phyloP scores from a whole-genome alignment of 2,797 vertebrate species.

The Danio aesculapii region DNA sequence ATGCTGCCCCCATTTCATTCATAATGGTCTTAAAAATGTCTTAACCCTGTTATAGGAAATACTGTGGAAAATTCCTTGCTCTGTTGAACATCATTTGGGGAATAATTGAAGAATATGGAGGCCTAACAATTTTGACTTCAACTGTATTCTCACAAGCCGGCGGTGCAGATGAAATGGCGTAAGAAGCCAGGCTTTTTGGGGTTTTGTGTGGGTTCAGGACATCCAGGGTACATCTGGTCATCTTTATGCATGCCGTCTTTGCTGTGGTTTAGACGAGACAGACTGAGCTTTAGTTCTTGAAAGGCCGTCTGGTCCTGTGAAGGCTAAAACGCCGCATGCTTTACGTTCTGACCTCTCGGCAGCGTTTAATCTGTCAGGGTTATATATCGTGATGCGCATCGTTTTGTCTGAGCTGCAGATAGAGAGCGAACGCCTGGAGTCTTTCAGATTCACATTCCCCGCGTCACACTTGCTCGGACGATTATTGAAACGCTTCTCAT shows the following conservation, averaged over 20 bases:
- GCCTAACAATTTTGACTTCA: too few relatives aligned
- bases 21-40: too few relatives aligned
- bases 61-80: too few relatives aligned
- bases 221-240: constrained; percentile 52
- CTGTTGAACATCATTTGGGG: too few relatives aligned
- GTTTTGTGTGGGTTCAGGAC: constrained; percentile 24
- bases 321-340: constrained; percentile 31
- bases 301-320: constrained; percentile 28
- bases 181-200: constrained; percentile 21
- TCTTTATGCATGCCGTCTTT: constrained; percentile 51
- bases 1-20: too few relatives aligned
- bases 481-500: constrained; percentile 31
- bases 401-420: constrained; percentile 16
- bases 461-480: not conserved
- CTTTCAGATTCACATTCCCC: constrained; percentile 9
- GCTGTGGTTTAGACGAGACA: constrained; percentile 36
- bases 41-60: too few relatives aligned
- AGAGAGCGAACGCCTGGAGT: constrained; percentile 31
- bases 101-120: too few relatives aligned
- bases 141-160: not conserved
- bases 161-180: not conserved
- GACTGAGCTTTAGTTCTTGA: constrained; percentile 15
- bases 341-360: constrained; percentile 4
- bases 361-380: constrained; percentile 40
- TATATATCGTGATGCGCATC: constrained; percentile 22